These are phyloP conservation scores for Prorops nasuta DNA, from an alignment of 1,140 invertebrate genomes.

Conservation along the genomic window DNA sequence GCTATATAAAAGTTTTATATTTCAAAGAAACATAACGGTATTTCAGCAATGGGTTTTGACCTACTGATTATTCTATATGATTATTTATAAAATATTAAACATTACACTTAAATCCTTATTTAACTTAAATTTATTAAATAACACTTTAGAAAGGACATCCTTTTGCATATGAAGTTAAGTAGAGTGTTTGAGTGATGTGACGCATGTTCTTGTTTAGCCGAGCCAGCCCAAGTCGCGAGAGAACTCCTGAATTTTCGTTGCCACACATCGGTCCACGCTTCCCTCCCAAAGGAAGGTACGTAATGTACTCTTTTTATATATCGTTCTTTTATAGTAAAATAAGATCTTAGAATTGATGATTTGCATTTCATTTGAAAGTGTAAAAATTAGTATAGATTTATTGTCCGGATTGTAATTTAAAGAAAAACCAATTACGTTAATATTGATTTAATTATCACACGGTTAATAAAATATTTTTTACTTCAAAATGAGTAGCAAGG, in stretches of 20 bases:
- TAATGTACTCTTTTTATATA: constrained; percentile 22
- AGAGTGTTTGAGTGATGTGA: constrained; percentile 58
- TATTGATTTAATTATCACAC: not conserved
- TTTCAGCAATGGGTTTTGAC: too few relatives aligned
- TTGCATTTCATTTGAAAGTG: not conserved
- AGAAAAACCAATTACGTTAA: not conserved
- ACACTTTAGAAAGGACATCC: not conserved
- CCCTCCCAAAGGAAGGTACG: constrained; percentile 76
- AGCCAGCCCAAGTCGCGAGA: constrained; percentile 78
- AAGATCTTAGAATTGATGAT: too few relatives aligned
- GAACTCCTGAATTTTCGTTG: constrained; percentile 72
- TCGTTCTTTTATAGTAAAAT: constrained; percentile 11
- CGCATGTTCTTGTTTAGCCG: constrained; percentile 71
- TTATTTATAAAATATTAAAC: too few relatives aligned
- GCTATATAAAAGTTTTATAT: too few relatives aligned
- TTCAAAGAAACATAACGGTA: too few relatives aligned
- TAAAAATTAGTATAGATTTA: too few relatives aligned
- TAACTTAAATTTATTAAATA: not conserved
- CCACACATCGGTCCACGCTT: constrained; percentile 86
- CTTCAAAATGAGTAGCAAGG: constrained; percentile 66
- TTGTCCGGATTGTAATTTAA: not conserved
- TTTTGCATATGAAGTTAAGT: constrained; percentile 17
- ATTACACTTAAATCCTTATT: too few relatives aligned
- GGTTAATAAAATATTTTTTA: too few relatives aligned
- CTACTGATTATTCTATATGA: too few relatives aligned